Evolutionary conservation across 2,888 invertebrate species (phyloP).

Genomic region (Proisotoma minuta): DNA sequence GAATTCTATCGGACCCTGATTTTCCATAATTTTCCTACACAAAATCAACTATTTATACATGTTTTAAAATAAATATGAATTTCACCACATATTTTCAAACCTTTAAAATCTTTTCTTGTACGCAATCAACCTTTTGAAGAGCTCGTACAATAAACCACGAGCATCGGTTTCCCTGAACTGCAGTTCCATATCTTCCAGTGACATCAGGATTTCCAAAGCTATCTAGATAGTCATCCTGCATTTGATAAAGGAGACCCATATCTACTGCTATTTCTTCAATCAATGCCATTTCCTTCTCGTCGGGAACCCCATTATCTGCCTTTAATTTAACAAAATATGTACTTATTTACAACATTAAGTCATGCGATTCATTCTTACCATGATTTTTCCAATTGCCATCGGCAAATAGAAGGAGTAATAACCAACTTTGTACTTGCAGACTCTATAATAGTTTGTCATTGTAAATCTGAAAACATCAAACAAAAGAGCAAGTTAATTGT

Average conservation of each 20-base stretch:
- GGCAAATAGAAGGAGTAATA: neutral
- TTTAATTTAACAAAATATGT: neutral
- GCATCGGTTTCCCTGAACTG: neutral
- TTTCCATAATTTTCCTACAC: constrained; percentile 3
- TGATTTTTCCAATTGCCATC: neutral
- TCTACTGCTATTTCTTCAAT: neutral
- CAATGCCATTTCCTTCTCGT: constrained; percentile 1
- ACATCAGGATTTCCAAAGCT: constrained; percentile 79
- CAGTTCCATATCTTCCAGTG: constrained; percentile 57
- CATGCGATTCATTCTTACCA: neutral
- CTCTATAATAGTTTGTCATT: neutral
- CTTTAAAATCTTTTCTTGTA: neutral
- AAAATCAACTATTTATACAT: neutral
- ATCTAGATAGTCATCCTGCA: constrained; percentile 85
- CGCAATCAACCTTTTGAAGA: neutral
- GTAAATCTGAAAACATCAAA: neutral
- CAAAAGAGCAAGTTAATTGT: neutral
- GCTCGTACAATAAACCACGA: constrained; percentile 6
- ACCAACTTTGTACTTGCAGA: constrained; percentile 2
- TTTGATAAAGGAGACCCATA: constrained; percentile 77
- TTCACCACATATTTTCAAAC: neutral
- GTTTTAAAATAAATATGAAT: neutral
- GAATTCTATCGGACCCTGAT: neutral
- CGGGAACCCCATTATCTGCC: constrained; percentile 4
- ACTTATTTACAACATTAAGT: too few relatives aligned